Conservation (phyloP, 2,888 invertebrate species). For the Gastracanthus pulcherrimus region DNA sequence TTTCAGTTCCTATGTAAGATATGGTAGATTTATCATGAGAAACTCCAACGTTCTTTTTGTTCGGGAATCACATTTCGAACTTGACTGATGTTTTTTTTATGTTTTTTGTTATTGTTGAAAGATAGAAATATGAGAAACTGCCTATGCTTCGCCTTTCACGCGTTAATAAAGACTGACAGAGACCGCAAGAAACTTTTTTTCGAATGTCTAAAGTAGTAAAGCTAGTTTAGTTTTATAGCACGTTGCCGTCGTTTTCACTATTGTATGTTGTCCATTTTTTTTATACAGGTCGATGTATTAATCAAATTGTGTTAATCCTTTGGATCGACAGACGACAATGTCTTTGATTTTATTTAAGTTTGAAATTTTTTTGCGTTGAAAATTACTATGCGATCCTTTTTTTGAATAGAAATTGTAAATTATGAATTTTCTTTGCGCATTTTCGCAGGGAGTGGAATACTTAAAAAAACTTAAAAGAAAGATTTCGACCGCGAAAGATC, state of each 20-base stretch:
- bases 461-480: conserved; percentile 45
- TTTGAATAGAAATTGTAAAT: conserved; percentile 43
- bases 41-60: conserved; percentile 31
- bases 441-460: conserved; percentile 18
- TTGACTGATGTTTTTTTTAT: conserved; percentile 2
- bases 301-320: conserved; percentile 1
- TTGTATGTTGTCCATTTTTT: conserved; percentile 25
- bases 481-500: conserved; percentile 62
- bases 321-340: not conserved
- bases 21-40: conserved; percentile 27
- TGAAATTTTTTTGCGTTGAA: conserved; percentile 25
- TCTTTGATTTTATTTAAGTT: conserved; percentile 24
- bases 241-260: conserved; percentile 18
- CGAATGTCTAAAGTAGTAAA: conserved; percentile 30
- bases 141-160: conserved; percentile 17
- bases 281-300: conserved; percentile 24
- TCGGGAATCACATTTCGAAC: conserved; percentile 20
- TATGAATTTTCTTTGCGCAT: conserved; percentile 24
- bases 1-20: conserved; percentile 46
- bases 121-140: not conserved
- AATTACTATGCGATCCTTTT: conserved; percentile 37
- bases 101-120: not conserved
- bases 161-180: conserved; percentile 45
- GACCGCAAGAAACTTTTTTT: conserved; percentile 39
- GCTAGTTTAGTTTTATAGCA: conserved; percentile 42